Evolutionary conservation across 2,113 vertebrate species (phyloP).

Genomic region (Myrmecobius fasciatus): DNA sequence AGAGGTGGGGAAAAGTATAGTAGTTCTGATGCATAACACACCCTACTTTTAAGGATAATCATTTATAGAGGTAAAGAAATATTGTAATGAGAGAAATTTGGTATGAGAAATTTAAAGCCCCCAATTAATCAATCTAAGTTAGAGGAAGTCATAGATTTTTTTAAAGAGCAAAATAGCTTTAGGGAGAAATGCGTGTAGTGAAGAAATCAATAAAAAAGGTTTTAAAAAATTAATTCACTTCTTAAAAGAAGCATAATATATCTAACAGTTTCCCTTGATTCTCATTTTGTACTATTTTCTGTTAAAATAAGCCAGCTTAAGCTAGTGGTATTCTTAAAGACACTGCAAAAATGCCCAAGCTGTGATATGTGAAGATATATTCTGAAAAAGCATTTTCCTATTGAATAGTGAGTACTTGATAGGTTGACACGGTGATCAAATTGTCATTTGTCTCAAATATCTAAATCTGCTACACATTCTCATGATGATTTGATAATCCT

Average conservation of each 20-base stretch:
- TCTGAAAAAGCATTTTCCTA: not conserved
- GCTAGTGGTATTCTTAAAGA: not conserved
- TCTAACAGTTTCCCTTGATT: not conserved
- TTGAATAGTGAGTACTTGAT: not conserved
- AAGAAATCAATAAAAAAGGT: conserved; percentile 31
- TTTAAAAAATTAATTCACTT: conserved; percentile 12
- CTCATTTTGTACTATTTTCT: conserved; percentile 31
- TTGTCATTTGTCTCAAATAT: not conserved
- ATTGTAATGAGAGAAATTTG: conserved; percentile 6
- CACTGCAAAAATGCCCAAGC: not conserved
- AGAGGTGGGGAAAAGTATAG: conserved; percentile 37
- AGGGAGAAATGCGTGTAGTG: conserved; percentile 28
- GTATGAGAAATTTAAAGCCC: conserved; percentile 30
- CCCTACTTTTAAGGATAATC: conserved; percentile 54
- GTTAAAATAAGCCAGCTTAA: not conserved
- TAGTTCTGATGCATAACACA: not conserved
- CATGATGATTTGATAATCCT: not conserved
- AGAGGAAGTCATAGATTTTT: not conserved
- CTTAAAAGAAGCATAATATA: conserved; percentile 12
- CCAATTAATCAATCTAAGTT: conserved; percentile 41
- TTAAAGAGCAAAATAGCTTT: not conserved
- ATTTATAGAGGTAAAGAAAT: conserved; percentile 43
- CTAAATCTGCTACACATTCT: not conserved
- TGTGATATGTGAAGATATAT: not conserved
- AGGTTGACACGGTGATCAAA: not conserved